These are phyloP conservation scores for Stomatorhinus ivindoensis DNA, from an alignment of 2,113 vertebrate genomes.

Conservation along the genomic window DNA sequence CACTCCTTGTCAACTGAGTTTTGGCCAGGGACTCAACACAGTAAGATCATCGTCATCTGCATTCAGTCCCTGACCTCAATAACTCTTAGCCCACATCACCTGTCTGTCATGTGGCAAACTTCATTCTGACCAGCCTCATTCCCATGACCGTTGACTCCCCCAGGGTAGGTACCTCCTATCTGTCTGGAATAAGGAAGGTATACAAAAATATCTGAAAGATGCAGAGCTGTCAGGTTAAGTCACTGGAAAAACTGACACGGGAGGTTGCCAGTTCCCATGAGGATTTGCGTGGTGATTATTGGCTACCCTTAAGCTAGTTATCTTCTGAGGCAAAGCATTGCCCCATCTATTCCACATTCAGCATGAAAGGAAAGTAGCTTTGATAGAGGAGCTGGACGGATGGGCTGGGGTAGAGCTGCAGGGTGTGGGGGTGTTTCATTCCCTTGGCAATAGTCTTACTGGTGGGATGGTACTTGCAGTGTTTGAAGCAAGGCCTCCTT, in stretches of 20 bases:
- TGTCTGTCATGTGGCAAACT: background rate
- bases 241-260: background rate
- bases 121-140: background rate
- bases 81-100: background rate
- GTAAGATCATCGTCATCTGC: background rate
- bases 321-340: slow-evolving; percentile 13
- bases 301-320: slow-evolving; percentile 24
- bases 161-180: background rate
- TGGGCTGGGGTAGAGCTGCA: background rate
- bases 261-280: background rate
- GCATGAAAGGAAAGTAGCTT: background rate
- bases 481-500: background rate
- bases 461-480: background rate
- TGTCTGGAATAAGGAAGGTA: background rate
- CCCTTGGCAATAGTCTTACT: slow-evolving; percentile 23
- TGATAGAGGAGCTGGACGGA: background rate
- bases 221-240: slow-evolving; percentile 7
- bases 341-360: slow-evolving; percentile 16
- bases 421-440: background rate
- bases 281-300: slow-evolving; percentile 15
- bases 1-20: background rate
- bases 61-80: background rate
- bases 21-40: no score
- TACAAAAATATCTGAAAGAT: background rate
- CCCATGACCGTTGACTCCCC: background rate